Evolutionary conservation across 2,797 vertebrate genomes (phyloP), one percentile per base, ranked within the genome.

Genomic region (Gallirallus australis): DNA sequence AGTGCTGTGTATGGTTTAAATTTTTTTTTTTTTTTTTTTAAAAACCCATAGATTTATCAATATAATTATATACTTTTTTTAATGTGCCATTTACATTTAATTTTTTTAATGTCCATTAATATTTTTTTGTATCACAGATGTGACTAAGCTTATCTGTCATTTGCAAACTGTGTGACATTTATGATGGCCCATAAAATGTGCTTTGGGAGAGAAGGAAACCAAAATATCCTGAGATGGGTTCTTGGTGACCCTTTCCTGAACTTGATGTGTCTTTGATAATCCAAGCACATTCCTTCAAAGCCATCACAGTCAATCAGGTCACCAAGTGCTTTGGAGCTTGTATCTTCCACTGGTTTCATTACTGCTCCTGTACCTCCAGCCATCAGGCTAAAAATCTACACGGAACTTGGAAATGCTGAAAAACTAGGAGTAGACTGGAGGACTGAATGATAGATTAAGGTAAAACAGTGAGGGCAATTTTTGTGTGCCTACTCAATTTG

Each of bases 201-300:
- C n/a, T 75, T 42, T 84, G 66, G 65, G 83, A 82, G 25, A 59
- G 78, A 68, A 89, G 50, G 24, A 63, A 30, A 19, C 19, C 72
- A 48, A 54, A 88, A 61, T 91, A 70, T 61, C 80, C 73, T 40
- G 56, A 66, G 50, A 42, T 92, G 70, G 47, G 15, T 76, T 86
- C 80, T 81, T 53, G 45, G 35, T 78, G 82, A 86, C 66, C 83
- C 73, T 83, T 86, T 57, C 20, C 27, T 95, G 86, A 94, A 68
- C 81, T 70, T 90, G 6, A 14, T 68, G 70, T 82, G 60, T 91
- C 83, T 89, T 53, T 57, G 50, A 28, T 79, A 73, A 72, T 91
- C 59, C 45, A 72, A 82, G 35, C 18, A 12, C 37, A 30, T 28
- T 82, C n/a, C 56, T 93, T 86, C 89, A 83, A 53, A 88, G 54